These are phyloP conservation scores for Pteruthius melanotis DNA, from an alignment of 2,113 vertebrate species.

Conservation along the genomic window DNA sequence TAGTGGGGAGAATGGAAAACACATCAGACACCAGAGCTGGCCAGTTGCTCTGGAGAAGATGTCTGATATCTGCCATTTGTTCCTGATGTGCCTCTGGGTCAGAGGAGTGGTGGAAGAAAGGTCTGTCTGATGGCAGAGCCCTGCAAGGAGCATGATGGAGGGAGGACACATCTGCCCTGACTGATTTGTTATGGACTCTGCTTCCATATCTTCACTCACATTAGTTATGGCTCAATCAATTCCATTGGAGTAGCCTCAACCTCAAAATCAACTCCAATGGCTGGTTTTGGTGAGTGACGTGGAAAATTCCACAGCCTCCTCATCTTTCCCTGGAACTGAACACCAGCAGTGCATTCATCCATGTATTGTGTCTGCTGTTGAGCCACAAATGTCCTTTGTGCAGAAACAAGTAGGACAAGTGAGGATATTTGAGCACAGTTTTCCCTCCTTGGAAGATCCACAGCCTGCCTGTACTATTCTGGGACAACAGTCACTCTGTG, in stretches of 20 bases:
- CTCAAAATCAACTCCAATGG: neutral
- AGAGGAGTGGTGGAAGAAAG: neutral
- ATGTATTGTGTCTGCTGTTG: neutral
- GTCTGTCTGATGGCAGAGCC: neutral
- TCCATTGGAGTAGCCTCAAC: neutral
- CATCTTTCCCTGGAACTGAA: neutral
- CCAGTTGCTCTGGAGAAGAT: neutral
- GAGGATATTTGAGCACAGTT: neutral
- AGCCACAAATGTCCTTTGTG: neutral
- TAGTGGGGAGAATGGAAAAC: neutral
- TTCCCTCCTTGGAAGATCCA: neutral
- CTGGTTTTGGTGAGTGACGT: neutral
- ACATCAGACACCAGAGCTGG: neutral
- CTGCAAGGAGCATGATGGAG: neutral
- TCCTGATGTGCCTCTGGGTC: neutral
- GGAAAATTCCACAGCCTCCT: neutral
- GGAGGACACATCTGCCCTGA: neutral
- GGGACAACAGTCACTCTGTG: neutral
- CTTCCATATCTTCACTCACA: neutral
- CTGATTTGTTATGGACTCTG: neutral
- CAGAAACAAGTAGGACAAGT: neutral
- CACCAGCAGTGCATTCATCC: neutral
- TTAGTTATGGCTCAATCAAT: accelerated
- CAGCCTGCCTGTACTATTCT: neutral
- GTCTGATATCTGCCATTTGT: neutral